Evolutionary conservation across 1,140 invertebrate species (phyloP), one percentile per base, ranked within the genome.

Genomic region (Zophobas morio): DNA sequence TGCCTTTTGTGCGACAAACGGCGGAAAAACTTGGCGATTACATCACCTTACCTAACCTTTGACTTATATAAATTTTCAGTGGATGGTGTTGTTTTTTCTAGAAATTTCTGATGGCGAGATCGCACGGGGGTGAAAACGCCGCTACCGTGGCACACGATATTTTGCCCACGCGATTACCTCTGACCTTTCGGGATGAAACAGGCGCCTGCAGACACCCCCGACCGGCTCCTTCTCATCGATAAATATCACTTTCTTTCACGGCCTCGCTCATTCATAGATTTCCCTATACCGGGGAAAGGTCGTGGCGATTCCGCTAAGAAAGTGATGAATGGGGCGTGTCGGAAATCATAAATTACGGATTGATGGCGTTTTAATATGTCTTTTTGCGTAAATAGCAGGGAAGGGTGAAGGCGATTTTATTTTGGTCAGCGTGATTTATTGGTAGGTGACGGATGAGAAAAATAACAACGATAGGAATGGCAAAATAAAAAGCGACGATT

Each of bases 101-200:
- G 49, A 51, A 51, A 51, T 51, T 51, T 51, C 49, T 51, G 20
- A 51, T 20, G n/a, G 49, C 49, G 20, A 51, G 49, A 51, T 51
- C 20, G 3, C 6, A 20, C 49, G 3, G 49, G 49, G 49, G 4
- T 51, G 2, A 20, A 51, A 51, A 6, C 3, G n/a, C 49, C 2
- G 49, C 20, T 51, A 20, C 2, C 49, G n/a, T 51, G 49, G 49
- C 49, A 51, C 49, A 51, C 49, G 49, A 51, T 51, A 51, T 51
- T 51, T 51, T 51, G 49, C 49, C 49, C 49, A 51, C 49, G 49
- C 49, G 20, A 51, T 51, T 51, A 51, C 49, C 49, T 51, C 49
- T 51, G 49, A 51, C 49, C 49, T 51, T 51, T 51, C 20, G 20
- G 20, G 49, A 51, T 51, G 20, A 51, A 51, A 51, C 49, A 51